These are phyloP conservation scores for Cacatua alba DNA, from an alignment of 2,113 vertebrate species.

Conservation along the genomic window DNA sequence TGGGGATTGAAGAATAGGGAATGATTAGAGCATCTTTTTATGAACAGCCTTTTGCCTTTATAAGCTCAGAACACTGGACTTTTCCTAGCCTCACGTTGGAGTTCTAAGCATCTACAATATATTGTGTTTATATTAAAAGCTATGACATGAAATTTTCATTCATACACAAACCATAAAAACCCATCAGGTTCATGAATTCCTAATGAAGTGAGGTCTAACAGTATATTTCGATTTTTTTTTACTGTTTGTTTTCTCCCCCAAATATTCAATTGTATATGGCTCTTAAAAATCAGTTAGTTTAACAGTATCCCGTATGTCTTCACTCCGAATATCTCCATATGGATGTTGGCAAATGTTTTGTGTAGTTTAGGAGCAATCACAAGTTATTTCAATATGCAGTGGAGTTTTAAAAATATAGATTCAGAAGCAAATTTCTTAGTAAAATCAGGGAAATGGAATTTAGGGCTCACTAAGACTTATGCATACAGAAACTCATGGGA, in stretches of 20 bases:
- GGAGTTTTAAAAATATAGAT: slow-evolving; percentile 32
- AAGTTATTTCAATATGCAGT: not conserved
- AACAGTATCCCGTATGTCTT: slow-evolving; percentile 5
- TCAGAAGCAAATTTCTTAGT: slow-evolving; percentile 48
- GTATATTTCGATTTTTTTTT: slow-evolving; percentile 62
- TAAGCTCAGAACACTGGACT: not conserved
- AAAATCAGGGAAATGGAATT: slow-evolving; percentile 35
- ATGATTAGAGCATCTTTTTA: not conserved
- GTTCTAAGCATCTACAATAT: slow-evolving; percentile 34
- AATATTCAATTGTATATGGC: slow-evolving; percentile 45
- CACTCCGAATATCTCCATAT: not conserved
- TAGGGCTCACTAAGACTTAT: not conserved
- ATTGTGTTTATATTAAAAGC: slow-evolving; percentile 73
- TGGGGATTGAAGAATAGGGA: not conserved
- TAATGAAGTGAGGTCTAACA: slow-evolving; percentile 63
- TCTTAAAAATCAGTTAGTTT: slow-evolving; percentile 37
- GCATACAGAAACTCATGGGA: not conserved
- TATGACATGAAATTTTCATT: slow-evolving; percentile 77
- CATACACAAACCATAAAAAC: slow-evolving; percentile 74
- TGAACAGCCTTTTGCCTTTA: slow-evolving; percentile 42
- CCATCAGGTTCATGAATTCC: slow-evolving; percentile 77
- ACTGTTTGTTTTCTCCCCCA: slow-evolving; percentile 63
- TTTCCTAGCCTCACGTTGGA: not conserved
- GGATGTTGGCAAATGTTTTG: slow-evolving; percentile 15
- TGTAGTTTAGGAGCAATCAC: slow-evolving; percentile 17